Base-by-base conservation (phyloP, 1,140 invertebrate genomes). In the Tetramorium simillimum region DNA sequence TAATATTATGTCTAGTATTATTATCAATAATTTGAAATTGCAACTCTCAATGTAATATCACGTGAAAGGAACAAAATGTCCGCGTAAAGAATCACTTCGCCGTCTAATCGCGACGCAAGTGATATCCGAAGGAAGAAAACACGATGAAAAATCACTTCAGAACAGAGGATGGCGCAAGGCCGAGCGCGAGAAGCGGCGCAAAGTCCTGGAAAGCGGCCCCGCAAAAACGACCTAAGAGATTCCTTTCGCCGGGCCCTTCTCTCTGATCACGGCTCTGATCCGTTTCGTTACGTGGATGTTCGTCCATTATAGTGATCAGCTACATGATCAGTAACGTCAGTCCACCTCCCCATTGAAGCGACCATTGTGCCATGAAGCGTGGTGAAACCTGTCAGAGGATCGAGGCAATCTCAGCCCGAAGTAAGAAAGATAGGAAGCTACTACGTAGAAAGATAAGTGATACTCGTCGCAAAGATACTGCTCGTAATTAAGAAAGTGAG, bases 331-430 rank as follows among this genome's bases (percentile, higher is more conserved):
- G 77, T 73, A 89, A 58, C 75, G 67, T 69, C 51, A 69, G 60
- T 67, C 62, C 46, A 67, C n/a, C 12, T 69, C 10, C 46, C 43
- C 67, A 86, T 81, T 56, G 43, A 63, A 62, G 40, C 62, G 63
- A 62, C 76, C 12, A 86, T 89, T 90, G 88, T 89, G 72, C 56
- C 69, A 33, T 43, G 85, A 89, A 87, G 65, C 63, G 77, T 85
- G 51, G 70, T 21, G 85, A 86, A 90, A 73, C 89, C 88, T 40
- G 58, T 51, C 40, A 56, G 33, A 37, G 87, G n/a, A 43, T 63
- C 14, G 18, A 88, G 33, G 62, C 73, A 89, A 89, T 90, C 77
- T 89, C 56, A 51, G 40, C 40, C 49, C 33, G 18, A 63, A 28
- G 21, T 81, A 81, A 16, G n/a, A 14, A 24, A 81, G 21, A 12